Percentiles rank a stretch among this genome's conserved stretches.
Conservation (phyloP, 2,113 vertebrate species). For the Lynx canadensis region DNA sequence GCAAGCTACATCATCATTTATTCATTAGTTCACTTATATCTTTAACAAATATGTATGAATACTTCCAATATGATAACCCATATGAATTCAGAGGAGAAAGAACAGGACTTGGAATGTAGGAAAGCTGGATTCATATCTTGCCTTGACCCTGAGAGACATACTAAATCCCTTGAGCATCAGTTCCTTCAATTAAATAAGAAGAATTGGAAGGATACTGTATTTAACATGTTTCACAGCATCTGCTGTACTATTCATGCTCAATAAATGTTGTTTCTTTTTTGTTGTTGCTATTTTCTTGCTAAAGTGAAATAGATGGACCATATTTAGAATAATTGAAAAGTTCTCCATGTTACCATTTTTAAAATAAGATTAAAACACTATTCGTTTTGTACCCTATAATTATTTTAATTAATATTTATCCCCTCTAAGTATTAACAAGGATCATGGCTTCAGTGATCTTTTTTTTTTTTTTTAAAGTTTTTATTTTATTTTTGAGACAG, state of each 20-base stretch:
- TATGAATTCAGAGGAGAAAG: background rate
- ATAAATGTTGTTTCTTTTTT: conserved; percentile 28
- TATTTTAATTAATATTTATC: conserved; percentile 47
- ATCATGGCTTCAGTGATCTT: background rate
- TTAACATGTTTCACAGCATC: background rate
- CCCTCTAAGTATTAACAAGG: conserved; percentile 12
- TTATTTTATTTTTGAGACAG: no score
- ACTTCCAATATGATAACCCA: background rate
- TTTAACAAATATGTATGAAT: background rate
- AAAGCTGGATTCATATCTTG: background rate
- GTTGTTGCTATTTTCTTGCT: conserved; percentile 32
- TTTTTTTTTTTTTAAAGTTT: no score
- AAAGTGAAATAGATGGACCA: conserved; percentile 44
- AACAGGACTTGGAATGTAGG: background rate
- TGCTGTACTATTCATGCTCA: background rate
- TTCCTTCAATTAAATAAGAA: background rate
- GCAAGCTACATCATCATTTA: background rate
- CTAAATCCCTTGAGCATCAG: background rate
- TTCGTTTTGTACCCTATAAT: conserved; percentile 49
- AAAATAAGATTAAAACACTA: conserved; percentile 49
- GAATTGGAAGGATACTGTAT: background rate
- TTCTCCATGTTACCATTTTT: conserved; percentile 48
- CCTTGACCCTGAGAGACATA: background rate
- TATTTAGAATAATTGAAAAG: conserved; percentile 30
- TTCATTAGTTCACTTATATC: background rate